phyloP scores from a whole-genome alignment of 2,888 invertebrate genomes.

The Pasiphila rectangulata region DNA sequence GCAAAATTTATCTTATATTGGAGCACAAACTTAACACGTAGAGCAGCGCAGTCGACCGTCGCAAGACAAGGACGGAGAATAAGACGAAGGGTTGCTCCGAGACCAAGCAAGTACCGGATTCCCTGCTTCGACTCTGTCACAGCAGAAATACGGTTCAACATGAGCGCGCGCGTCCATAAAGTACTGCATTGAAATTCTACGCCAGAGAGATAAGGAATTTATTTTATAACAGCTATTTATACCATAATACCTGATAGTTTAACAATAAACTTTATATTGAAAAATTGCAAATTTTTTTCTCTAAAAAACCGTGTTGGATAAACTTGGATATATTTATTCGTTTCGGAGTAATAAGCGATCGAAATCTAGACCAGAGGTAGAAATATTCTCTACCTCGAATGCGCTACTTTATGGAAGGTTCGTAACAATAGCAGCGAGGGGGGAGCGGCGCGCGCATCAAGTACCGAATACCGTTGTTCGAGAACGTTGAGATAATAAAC shows the following conservation, averaged over 20 bases:
- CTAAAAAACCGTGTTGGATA: conserved; percentile 41
- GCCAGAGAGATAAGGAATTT: conserved; percentile 80
- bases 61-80: conserved; percentile 80
- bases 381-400: conserved; percentile 63
- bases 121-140: conserved; percentile 42
- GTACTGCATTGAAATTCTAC: conserved; percentile 75
- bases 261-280: conserved; percentile 42
- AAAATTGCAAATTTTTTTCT: conserved; percentile 66
- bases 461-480: conserved; percentile 61
- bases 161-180: conserved; percentile 73
- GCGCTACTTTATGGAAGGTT: conserved; percentile 68
- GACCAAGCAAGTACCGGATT: conserved; percentile 72
- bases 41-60: conserved; percentile 76
- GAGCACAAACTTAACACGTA: conserved; percentile 46
- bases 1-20: conserved; percentile 28
- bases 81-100: conserved; percentile 82
- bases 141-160: conserved; percentile 60
- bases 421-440: conserved; percentile 81
- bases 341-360: conserved; percentile 45
- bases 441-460: conserved; percentile 73
- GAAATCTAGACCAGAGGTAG: conserved; percentile 69
- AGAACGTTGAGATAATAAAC: conserved; percentile 64
- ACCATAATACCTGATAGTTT: conserved; percentile 16
- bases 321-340: neutral
- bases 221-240: conserved; percentile 50